These are phyloP conservation scores for Rhabdornis inornatus DNA, from an alignment of 2,113 vertebrate species.

Conservation along the genomic window DNA sequence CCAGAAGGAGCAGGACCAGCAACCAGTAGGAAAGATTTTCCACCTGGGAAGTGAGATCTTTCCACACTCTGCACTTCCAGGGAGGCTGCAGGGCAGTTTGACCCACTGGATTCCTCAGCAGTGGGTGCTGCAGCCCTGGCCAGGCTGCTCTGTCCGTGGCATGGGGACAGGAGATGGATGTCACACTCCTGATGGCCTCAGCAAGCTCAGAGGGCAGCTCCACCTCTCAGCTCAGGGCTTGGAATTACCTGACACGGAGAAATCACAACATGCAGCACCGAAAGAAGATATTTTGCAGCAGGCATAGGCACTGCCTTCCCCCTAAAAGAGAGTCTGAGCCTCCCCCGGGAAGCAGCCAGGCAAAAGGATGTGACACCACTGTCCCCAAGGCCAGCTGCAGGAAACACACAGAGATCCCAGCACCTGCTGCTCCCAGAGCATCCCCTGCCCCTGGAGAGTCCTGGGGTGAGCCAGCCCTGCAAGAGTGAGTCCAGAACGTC, in stretches of 20 bases:
- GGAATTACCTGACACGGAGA: not conserved
- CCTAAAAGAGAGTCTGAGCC: no score
- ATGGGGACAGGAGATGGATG: not conserved
- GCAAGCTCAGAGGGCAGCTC: not conserved
- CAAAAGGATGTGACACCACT: rapidly evolving
- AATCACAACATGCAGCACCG: not conserved
- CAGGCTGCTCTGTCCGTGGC: not conserved
- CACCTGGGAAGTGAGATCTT: not conserved
- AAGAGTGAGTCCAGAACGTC: rapidly evolving
- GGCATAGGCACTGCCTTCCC: not conserved
- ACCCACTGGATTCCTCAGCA: not conserved
- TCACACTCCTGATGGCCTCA: not conserved
- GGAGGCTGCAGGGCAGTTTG: not conserved
- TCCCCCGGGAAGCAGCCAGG: not conserved
- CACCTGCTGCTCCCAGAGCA: not conserved
- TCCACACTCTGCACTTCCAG: not conserved
- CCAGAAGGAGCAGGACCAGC: not conserved
- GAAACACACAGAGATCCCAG: not conserved
- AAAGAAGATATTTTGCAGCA: not conserved
- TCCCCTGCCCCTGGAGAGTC: not conserved
- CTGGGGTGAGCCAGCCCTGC: not conserved
- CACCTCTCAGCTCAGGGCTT: not conserved
- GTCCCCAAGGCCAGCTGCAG: not conserved
- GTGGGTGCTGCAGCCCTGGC: not conserved
- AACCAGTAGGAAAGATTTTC: not conserved